phyloP scores from a whole-genome alignment of 2,888 invertebrate genomes.

The Theodoxus fluviatilis region DNA sequence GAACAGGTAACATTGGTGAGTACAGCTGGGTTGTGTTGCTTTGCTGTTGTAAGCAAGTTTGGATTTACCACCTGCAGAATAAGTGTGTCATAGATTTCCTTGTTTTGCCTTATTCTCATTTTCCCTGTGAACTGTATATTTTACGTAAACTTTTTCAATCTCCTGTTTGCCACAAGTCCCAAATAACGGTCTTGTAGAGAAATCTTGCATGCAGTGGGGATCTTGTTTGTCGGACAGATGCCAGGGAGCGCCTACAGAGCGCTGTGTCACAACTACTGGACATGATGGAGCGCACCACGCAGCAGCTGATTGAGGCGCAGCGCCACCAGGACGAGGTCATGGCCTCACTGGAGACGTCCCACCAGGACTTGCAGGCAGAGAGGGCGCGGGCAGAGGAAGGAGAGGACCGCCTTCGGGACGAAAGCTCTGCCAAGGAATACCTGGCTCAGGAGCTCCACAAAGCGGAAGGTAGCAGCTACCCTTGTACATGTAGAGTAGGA shows the following conservation, averaged over 20 bases:
- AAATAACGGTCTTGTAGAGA: too few relatives aligned
- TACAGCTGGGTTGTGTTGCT: too few relatives aligned
- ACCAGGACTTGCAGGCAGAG: constrained; percentile 43
- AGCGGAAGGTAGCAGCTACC: constrained; percentile 65
- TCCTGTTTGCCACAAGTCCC: too few relatives aligned
- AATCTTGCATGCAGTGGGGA: too few relatives aligned
- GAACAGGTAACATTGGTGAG: too few relatives aligned
- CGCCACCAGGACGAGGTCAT: constrained; percentile 51
- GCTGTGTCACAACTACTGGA: constrained; percentile 58
- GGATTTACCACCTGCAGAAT: too few relatives aligned
- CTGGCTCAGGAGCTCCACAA: constrained; percentile 63
- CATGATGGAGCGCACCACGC: constrained; percentile 53
- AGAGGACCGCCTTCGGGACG: constrained; percentile 48
- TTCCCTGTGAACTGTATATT: too few relatives aligned
- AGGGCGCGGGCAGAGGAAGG: constrained; percentile 47
- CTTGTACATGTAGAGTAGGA: too few relatives aligned
- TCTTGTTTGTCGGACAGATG: constrained; percentile 40
- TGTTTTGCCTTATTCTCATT: too few relatives aligned
- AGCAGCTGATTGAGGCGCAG: constrained; percentile 53
- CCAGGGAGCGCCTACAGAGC: constrained; percentile 50
- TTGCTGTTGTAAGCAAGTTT: too few relatives aligned
- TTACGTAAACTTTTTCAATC: too few relatives aligned
- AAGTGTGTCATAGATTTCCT: too few relatives aligned
- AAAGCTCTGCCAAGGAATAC: constrained; percentile 59
- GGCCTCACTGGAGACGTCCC: constrained; percentile 41